These are phyloP conservation scores for Polyploca ridens DNA, from an alignment of 2,888 invertebrate genomes.

Conservation along the genomic window DNA sequence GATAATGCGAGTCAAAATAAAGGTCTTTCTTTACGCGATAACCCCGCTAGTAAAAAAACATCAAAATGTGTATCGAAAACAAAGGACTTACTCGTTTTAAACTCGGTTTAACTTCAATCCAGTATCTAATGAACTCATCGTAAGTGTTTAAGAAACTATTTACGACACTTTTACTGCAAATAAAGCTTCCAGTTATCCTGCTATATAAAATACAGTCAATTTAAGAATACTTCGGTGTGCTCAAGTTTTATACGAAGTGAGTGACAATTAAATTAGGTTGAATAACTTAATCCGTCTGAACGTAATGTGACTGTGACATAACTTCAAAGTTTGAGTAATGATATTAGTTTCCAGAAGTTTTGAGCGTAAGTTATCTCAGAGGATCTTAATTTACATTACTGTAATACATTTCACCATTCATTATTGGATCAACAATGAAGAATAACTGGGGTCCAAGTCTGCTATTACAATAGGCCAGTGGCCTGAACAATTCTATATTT, in stretches of 20 bases:
- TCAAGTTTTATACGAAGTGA: slow-evolving; percentile 22
- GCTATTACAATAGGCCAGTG: too few relatives aligned
- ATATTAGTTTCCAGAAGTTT: background rate
- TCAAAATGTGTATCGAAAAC: background rate
- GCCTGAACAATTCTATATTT: too few relatives aligned
- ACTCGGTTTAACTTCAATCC: background rate
- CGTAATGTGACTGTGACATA: background rate
- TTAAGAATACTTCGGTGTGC: slow-evolving; percentile 24
- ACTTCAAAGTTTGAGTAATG: background rate
- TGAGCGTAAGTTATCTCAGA: background rate
- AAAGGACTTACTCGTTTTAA: background rate
- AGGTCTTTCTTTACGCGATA: too few relatives aligned
- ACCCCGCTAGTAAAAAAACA: background rate
- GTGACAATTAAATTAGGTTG: slow-evolving; percentile 15
- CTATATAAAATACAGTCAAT: slow-evolving; percentile 25
- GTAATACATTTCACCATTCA: too few relatives aligned
- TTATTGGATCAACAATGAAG: too few relatives aligned
- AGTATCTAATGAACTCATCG: slow-evolving; percentile 8
- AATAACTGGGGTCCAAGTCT: too few relatives aligned
- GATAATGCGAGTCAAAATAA: too few relatives aligned
- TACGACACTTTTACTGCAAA: slow-evolving; percentile 33
- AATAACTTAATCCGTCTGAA: background rate
- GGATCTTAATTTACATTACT: too few relatives aligned
- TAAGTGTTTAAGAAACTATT: slow-evolving; percentile 27
- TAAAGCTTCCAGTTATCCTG: slow-evolving; percentile 27